These are phyloP conservation scores for Lanius ludovicianus DNA, from an alignment of 2,113 vertebrate genomes.

Conservation along the genomic window DNA sequence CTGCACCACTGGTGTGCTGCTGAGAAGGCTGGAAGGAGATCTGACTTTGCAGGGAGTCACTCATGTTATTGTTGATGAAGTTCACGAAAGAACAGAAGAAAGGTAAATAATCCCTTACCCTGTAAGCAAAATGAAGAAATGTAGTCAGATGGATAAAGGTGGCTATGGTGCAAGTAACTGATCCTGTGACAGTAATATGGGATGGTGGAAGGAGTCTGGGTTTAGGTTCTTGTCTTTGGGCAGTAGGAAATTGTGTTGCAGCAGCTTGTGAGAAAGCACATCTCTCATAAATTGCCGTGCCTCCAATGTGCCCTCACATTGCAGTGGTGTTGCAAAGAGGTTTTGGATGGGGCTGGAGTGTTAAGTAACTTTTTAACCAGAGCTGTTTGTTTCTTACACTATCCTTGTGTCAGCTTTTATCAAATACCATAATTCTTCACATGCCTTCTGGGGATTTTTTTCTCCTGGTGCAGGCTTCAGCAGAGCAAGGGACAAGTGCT, in stretches of 20 bases:
- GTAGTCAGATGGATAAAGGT: background rate
- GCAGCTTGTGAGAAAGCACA: background rate
- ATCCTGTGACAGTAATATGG: background rate
- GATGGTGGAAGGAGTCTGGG: background rate
- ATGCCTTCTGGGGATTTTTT: background rate
- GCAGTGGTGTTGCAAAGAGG: background rate
- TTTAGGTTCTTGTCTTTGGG: background rate
- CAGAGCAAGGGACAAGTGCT: background rate
- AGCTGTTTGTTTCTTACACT: background rate
- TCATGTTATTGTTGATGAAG: slow-evolving; percentile 94
- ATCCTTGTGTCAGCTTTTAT: background rate
- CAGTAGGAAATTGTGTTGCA: background rate
- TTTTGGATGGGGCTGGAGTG: background rate
- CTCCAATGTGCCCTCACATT: background rate
- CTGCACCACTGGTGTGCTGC: slow-evolving; percentile 93
- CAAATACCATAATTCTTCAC: background rate
- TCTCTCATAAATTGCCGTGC: background rate
- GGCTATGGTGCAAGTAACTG: background rate
- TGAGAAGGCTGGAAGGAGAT: slow-evolving; percentile 90
- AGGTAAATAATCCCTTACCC: slow-evolving; percentile 76
- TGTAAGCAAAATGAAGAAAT: background rate
- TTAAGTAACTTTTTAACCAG: background rate
- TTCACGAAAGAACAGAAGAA: slow-evolving; percentile 96
- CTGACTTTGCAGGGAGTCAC: slow-evolving; percentile 82
- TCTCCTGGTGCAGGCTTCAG: background rate